Conservation (phyloP, 2,888 invertebrate species). For the Latrodectus hesperus region DNA sequence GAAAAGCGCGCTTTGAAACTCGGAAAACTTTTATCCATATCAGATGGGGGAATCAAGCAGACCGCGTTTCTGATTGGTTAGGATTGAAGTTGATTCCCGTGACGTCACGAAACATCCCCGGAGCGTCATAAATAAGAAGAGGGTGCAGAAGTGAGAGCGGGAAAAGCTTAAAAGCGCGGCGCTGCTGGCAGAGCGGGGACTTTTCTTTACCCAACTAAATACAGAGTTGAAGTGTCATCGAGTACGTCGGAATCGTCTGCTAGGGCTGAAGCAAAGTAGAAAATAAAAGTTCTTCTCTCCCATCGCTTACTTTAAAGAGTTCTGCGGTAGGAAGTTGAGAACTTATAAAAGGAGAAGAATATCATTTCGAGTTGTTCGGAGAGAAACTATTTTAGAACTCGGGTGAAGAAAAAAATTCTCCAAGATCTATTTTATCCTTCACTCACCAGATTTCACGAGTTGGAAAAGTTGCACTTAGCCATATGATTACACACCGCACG, state of each 20-base stretch:
- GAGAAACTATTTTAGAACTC: constrained; percentile 49
- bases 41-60: constrained; percentile 4
- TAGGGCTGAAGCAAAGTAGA: constrained; percentile 17
- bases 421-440: constrained; percentile 40
- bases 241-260: constrained; percentile 46
- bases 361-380: no score
- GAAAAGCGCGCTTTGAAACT: constrained; percentile 13
- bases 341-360: no score
- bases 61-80: constrained; percentile 30
- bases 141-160: constrained; percentile 35
- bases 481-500: neutral
- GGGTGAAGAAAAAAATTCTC: constrained; percentile 43
- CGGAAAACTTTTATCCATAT: constrained; percentile 52
- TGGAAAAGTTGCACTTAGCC: neutral
- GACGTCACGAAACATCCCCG: constrained; percentile 58
- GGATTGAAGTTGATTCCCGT: constrained; percentile 39
- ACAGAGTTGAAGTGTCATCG: constrained; percentile 44
- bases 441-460: neutral
- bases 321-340: neutral
- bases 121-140: constrained; percentile 59
- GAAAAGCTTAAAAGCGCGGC: constrained; percentile 66
- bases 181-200: constrained; percentile 55
- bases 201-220: constrained; percentile 60
- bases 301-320: neutral
- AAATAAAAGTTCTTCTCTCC: constrained; percentile 29